Evolutionary conservation across 2,888 invertebrate species (phyloP).

Genomic region (Microchrysa polita): DNA sequence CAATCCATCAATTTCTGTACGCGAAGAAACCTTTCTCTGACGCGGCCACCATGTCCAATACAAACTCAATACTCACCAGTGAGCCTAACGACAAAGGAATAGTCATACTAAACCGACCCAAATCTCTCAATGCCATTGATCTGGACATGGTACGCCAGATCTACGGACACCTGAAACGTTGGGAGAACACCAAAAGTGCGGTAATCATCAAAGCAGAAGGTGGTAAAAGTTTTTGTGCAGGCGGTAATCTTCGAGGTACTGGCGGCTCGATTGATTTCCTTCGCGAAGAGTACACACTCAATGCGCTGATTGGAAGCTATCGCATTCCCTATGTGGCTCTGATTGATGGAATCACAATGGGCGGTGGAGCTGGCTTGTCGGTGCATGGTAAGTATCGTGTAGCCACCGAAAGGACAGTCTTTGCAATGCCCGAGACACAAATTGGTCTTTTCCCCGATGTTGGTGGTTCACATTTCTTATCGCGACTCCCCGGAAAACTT

Average conservation of each 20-base stretch:
- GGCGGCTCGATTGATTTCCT: constrained; percentile 80
- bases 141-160: constrained; percentile 80
- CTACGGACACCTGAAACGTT: constrained; percentile 76
- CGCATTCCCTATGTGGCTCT: constrained; percentile 91
- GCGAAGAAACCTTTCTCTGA: not conserved
- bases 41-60: constrained; percentile 15
- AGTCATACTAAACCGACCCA: constrained; percentile 77
- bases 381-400: constrained; percentile 93
- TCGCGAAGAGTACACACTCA: constrained; percentile 83
- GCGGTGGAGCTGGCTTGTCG: constrained; percentile 95
- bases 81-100: constrained; percentile 59
- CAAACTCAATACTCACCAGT: constrained; percentile 58
- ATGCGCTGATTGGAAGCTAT: constrained; percentile 87
- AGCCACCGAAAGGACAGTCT: constrained; percentile 92
- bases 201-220: constrained; percentile 84
- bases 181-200: constrained; percentile 75
- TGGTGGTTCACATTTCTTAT: constrained; percentile 91
- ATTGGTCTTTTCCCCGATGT: constrained; percentile 98
- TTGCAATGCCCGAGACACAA: constrained; percentile 99
- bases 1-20: not conserved
- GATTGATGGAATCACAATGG: constrained; percentile 89
- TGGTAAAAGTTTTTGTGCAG: constrained; percentile 98
- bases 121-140: constrained; percentile 81
- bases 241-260: constrained; percentile 90
- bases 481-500: constrained; percentile 83